A percentile compares a stretch with the other conserved stretches of the same genome.
Conservation (phyloP, 2,113 vertebrate genomes). For the Melanostigma gelatinosum region DNA sequence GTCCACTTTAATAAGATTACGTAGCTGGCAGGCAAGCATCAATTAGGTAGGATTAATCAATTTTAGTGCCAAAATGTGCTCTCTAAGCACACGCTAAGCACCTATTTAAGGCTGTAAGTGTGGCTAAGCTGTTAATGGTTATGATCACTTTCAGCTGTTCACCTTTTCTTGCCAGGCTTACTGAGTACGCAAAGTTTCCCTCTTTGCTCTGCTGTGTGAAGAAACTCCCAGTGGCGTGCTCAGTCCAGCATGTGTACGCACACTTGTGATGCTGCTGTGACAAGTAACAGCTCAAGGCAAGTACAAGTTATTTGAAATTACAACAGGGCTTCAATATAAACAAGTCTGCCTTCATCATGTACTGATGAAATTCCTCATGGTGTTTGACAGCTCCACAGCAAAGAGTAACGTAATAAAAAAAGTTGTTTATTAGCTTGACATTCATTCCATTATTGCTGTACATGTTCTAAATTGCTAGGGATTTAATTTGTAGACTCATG, state of each 20-base stretch:
- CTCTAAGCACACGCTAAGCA: constrained; percentile 40
- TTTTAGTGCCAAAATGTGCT: constrained; percentile 37
- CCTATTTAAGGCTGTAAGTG: constrained; percentile 27
- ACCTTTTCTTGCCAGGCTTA: not conserved
- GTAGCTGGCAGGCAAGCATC: constrained; percentile 41
- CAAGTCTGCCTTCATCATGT: not conserved
- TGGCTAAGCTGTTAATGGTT: constrained; percentile 27
- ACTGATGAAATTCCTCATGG: not conserved
- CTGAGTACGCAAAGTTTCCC: not conserved
- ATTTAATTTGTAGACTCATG: not conserved
- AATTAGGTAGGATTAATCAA: constrained; percentile 57
- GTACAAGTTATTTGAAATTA: not conserved
- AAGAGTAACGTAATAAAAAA: not conserved
- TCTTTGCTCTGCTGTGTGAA: not conserved
- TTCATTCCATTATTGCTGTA: not conserved
- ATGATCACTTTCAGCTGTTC: constrained; percentile 28
- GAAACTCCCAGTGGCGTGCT: not conserved
- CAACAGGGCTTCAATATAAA: not conserved
- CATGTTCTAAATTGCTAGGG: not conserved
- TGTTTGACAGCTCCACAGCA: not conserved
- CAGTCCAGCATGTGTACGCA: not conserved
- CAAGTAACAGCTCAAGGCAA: not conserved
- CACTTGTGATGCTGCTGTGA: not conserved
- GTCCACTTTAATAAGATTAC: constrained; percentile 47
- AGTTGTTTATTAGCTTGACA: not conserved